phyloP scores from a whole-genome alignment of 2,113 vertebrate species.

The Nicator chloris region DNA sequence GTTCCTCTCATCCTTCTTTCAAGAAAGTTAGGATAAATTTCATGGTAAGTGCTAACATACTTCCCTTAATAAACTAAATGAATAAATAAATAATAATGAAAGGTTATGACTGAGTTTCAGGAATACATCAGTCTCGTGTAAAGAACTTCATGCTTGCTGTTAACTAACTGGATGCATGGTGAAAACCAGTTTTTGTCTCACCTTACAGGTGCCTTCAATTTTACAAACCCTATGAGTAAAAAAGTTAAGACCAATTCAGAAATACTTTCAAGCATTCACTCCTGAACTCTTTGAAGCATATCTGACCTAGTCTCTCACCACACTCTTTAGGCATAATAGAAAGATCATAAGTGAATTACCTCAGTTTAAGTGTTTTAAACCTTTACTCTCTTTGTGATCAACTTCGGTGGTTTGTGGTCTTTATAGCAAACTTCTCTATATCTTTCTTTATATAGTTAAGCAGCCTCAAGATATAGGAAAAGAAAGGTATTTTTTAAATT shows the following conservation, averaged over 20 bases:
- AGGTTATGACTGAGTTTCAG: not conserved
- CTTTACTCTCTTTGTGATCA: not conserved
- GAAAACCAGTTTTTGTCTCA: not conserved
- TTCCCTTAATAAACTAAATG: not conserved
- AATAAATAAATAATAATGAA: not conserved
- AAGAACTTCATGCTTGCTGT: not conserved
- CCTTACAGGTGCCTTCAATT: not conserved
- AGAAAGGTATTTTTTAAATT: not conserved
- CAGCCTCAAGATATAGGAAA: not conserved
- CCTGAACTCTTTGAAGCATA: not conserved
- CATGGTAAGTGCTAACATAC: not conserved
- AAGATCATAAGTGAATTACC: not conserved
- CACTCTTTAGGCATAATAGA: not conserved
- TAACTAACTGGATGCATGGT: not conserved
- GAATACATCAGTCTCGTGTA: not conserved
- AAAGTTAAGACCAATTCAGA: not conserved
- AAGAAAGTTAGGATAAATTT: not conserved
- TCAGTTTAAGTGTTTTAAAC: not conserved
- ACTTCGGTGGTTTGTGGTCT: not conserved
- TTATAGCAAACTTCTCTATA: not conserved
- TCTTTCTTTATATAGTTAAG: not conserved
- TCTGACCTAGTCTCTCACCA: not conserved
- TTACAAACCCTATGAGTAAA: not conserved
- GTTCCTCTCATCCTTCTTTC: not conserved
- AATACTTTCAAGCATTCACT: not conserved